phyloP scores from a whole-genome alignment of 2,113 vertebrate genomes.

The Hyaena hyaena region DNA sequence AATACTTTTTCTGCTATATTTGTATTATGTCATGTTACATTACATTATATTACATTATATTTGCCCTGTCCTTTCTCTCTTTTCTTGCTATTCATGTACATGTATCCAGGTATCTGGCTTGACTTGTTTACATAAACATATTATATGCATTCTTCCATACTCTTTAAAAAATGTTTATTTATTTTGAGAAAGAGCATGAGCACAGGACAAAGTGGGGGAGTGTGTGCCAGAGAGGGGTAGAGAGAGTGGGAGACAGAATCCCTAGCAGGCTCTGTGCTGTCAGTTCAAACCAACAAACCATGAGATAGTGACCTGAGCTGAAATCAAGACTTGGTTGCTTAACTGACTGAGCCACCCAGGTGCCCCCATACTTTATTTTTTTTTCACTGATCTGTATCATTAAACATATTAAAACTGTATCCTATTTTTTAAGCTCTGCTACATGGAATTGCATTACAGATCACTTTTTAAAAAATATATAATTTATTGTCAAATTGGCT shows the following conservation, averaged over 20 bases:
- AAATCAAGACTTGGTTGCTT: too few relatives aligned
- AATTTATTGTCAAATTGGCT: too few relatives aligned
- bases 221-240: fast-evolving
- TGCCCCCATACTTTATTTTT: background rate
- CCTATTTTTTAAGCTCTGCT: background rate
- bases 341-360: too few relatives aligned
- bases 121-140: background rate
- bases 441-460: background rate
- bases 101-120: background rate
- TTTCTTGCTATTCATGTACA: background rate
- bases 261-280: too few relatives aligned
- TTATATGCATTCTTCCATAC: background rate
- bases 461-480: background rate
- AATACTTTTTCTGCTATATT: background rate
- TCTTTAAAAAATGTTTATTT: background rate
- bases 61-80: background rate
- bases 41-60: background rate
- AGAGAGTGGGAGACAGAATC: too few relatives aligned
- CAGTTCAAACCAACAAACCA: too few relatives aligned
- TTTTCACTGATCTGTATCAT: background rate
- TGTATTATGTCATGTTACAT: background rate
- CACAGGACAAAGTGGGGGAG: too few relatives aligned
- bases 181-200: too few relatives aligned
- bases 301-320: too few relatives aligned
- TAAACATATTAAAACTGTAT: background rate